Percentiles rank a stretch among this genome's conserved stretches.
phyloP scores from a whole-genome alignment of 1,140 invertebrate species.

The Eueides isabella region DNA sequence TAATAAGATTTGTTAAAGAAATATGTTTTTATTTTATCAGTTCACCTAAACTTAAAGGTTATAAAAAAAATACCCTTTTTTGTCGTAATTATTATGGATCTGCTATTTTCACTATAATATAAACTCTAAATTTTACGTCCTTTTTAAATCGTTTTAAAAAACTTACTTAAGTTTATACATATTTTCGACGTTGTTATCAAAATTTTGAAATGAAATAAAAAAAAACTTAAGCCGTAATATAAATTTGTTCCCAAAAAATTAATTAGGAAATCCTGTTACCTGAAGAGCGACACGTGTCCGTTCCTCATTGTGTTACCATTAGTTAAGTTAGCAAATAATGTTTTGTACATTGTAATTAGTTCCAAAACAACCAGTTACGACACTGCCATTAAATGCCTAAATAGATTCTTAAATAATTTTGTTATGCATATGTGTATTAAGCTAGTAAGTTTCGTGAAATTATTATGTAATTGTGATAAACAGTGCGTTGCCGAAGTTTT shows the following conservation, averaged over 20 bases:
- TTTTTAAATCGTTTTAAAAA: neutral
- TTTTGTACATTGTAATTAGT: slow-evolving; percentile 77
- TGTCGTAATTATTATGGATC: neutral
- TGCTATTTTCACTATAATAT: slow-evolving; percentile 2
- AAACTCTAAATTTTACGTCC: neutral
- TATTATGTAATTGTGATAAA: slow-evolving; percentile 79
- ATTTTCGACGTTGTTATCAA: neutral
- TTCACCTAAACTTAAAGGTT: neutral
- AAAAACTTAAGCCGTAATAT: neutral
- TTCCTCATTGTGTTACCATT: slow-evolving; percentile 81
- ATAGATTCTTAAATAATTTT: slow-evolving; percentile 70
- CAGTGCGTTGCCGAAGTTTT: slow-evolving; percentile 46
- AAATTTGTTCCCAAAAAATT: slow-evolving; percentile 21
- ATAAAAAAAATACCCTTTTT: neutral
- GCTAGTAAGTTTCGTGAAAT: slow-evolving; percentile 71
- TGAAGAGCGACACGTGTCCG: slow-evolving; percentile 76
- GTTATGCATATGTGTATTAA: slow-evolving; percentile 66
- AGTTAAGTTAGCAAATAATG: slow-evolving; percentile 74
- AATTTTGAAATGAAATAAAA: neutral
- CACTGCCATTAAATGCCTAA: slow-evolving; percentile 82
- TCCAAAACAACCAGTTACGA: slow-evolving; percentile 77
- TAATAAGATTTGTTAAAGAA: neutral
- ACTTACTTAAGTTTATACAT: neutral
- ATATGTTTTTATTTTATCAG: neutral
- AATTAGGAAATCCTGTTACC: slow-evolving; percentile 75